Base-by-base conservation (phyloP, 2,113 vertebrate species). In the Urocitellus parryii region DNA sequence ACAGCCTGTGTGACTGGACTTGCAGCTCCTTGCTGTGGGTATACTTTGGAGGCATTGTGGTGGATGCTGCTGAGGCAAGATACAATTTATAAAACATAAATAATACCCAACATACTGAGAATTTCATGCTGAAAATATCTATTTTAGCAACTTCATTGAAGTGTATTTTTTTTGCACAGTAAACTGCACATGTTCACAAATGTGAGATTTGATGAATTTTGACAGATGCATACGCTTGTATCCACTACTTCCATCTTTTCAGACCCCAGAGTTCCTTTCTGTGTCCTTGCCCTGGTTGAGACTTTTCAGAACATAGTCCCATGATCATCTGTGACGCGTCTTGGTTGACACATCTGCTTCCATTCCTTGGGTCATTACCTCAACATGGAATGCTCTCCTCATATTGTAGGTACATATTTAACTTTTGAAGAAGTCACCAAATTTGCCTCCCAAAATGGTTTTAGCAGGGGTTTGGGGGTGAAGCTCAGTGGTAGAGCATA, bases 1-100 rank as follows among this genome's bases (percentile, higher is more conserved):
- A 13, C 29, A 45, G 29, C 70, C 58, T 53, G 3, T 61, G 27
- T 9, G 42, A 8, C 8, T n/a, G 10, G 42, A 42, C 12, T 5
- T 1, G 29, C 16, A 8, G 25, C 20, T 16, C 7, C 12, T 67
- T 61, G 1, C 17, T 4, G 0, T 17, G 8, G 2, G 17, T 27
- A 24, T 18, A 8, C 56, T 68, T 25, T 4, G 11, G 10, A 34
- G 12, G 4, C 4, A 6, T 25, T 6, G 24, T 10, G 22, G 10
- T 22, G 27, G 22, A 10, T 32, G 61, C 20, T 37, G 8, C 42
- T 18, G 18, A 12, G 11, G 22, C 39, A 45, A 63, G 16, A 11
- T 63, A 39, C 65, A 45, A 56, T 24, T 20, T 53, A 65, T 24
- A 63, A 58, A 65, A 20, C 37, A 22, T 22, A 82, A 42, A 16